phyloP scores from a whole-genome alignment of 1,140 invertebrate species.

The Cotesia vestalis region DNA sequence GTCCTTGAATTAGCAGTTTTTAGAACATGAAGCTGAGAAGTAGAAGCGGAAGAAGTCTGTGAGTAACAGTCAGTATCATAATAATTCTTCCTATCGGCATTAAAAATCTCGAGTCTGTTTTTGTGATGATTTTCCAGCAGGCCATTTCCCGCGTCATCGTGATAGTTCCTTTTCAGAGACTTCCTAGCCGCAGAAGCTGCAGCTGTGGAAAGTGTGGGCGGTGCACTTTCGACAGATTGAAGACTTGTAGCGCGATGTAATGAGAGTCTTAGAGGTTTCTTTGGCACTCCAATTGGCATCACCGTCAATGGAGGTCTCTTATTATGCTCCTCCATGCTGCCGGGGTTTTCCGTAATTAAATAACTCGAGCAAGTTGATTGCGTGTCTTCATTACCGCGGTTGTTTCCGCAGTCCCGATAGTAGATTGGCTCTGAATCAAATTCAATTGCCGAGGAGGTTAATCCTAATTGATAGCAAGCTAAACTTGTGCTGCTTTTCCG shows the following conservation, averaged over 20 bases:
- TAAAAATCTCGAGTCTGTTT: background rate
- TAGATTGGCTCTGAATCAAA: conserved; percentile 63
- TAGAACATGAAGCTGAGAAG: conserved; percentile 55
- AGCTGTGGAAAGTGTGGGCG: conserved; percentile 21
- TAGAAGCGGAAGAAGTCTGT: conserved; percentile 38
- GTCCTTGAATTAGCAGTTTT: conserved; percentile 57
- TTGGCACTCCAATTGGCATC: conserved; percentile 75
- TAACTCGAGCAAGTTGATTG: too few relatives aligned
- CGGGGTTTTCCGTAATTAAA: conserved; percentile 56
- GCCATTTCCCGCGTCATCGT: conserved; percentile 60
- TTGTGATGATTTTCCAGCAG: conserved; percentile 55
- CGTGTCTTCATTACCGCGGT: too few relatives aligned
- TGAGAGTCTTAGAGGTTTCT: conserved; percentile 83
- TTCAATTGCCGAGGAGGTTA: conserved; percentile 50
- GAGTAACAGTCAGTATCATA: conserved; percentile 27
- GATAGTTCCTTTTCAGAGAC: conserved; percentile 68
- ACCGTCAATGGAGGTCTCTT: conserved; percentile 56
- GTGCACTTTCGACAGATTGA: conserved; percentile 73
- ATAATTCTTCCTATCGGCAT: conserved; percentile 33
- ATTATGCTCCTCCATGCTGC: conserved; percentile 46
- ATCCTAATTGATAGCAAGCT: conserved; percentile 47
- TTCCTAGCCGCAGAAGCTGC: conserved; percentile 53
- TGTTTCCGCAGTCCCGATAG: conserved; percentile 42
- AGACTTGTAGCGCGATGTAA: conserved; percentile 83
- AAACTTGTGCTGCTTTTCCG: conserved; percentile 53